Evolutionary conservation across 2,888 invertebrate species (phyloP).

Genomic region (Andrena haemorrhoa): DNA sequence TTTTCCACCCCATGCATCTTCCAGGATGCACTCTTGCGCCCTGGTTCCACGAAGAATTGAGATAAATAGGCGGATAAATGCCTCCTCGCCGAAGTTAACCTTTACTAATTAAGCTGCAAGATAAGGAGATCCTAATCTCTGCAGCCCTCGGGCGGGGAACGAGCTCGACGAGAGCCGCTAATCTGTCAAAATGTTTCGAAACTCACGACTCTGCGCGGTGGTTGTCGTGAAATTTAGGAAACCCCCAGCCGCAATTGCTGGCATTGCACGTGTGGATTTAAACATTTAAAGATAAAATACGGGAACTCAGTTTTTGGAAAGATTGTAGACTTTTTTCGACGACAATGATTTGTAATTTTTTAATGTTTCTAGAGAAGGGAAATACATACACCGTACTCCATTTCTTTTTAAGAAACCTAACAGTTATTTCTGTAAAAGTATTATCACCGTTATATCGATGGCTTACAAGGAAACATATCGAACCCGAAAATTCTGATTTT

Average conservation of each 20-base stretch:
- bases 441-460: background rate
- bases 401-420: too few species aligned
- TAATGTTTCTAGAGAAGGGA: background rate
- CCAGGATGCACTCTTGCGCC: slow-evolving; percentile 23
- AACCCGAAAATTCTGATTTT: too few species aligned
- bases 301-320: too few species aligned
- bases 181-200: slow-evolving; percentile 15
- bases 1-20: slow-evolving; percentile 53
- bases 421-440: background rate
- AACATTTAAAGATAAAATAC: too few species aligned
- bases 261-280: too few species aligned
- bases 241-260: too few species aligned
- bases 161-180: background rate
- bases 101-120: slow-evolving; percentile 42
- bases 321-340: too few species aligned
- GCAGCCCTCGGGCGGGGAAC: background rate
- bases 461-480: too few species aligned
- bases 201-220: background rate
- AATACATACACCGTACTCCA: too few species aligned
- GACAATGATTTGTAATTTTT: background rate
- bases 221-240: background rate
- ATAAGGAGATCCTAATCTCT: slow-evolving; percentile 31
- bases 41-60: slow-evolving; percentile 40
- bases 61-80: slow-evolving; percentile 59
- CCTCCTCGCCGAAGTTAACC: slow-evolving; percentile 10